phyloP scores from a whole-genome alignment of 2,888 invertebrate species.

The Pterostichus madidus region DNA sequence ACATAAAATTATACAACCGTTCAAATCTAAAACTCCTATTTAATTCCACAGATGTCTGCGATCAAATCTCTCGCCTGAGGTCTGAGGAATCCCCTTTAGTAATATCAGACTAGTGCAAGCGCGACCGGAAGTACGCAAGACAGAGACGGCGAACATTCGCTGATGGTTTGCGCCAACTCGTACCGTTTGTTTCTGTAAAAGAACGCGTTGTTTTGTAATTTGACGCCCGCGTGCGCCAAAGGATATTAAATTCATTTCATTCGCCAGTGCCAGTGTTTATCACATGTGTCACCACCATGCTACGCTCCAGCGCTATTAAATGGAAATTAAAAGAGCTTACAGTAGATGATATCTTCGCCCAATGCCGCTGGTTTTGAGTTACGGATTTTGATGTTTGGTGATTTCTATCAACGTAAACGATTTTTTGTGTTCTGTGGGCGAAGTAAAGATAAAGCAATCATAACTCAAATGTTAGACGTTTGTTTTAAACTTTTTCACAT shows the following conservation, averaged over 20 bases:
- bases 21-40: constrained; percentile 32
- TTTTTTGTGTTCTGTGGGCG: neutral
- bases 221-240: constrained; percentile 22
- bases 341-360: constrained; percentile 11
- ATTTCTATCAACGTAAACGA: constrained; percentile 4
- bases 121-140: constrained; percentile 2
- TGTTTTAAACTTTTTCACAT: neutral
- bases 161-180: constrained; percentile 24
- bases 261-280: constrained; percentile 10
- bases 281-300: constrained; percentile 39
- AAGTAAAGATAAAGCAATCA: neutral
- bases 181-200: constrained; percentile 11
- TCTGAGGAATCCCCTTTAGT: constrained; percentile 10
- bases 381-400: constrained; percentile 10
- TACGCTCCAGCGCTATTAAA: constrained; percentile 23
- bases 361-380: constrained; percentile 10
- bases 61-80: constrained; percentile 16
- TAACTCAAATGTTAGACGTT: neutral
- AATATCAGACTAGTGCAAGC: neutral
- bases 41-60: constrained; percentile 26
- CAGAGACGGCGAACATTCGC: constrained; percentile 1
- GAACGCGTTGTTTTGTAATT: constrained; percentile 50
- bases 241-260: constrained; percentile 48
- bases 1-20: constrained; percentile 24
- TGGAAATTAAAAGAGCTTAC: constrained; percentile 46